Base-by-base conservation (phyloP, 2,888 invertebrate genomes). In the Trichopria drosophilae region DNA sequence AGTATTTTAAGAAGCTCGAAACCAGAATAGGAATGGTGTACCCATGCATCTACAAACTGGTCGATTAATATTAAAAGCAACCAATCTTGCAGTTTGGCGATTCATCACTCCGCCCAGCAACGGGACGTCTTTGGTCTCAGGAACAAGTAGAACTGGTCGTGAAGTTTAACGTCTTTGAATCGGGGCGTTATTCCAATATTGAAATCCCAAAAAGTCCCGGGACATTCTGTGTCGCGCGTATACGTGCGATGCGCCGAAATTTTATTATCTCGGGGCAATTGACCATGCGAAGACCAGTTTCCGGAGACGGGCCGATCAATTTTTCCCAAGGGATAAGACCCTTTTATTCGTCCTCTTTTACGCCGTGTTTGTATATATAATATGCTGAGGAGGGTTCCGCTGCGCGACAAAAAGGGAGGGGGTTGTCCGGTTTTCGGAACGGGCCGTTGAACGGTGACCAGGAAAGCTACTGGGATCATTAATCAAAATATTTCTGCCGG, bases 341-440 rank as follows among this genome's bases (percentile, higher is more conserved):
- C 57, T 47, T 40, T 47, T 24, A 41, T 47, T 41, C 37, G 32
- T 31, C 32, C 44, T 42, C 47, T 36, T 47, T 40, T 36, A 18
- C 49, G 41, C 41, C 57, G 59, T 59, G 57, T 59, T 48, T 51
- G 57, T 59, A 59, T 57, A 55, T 51, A 35, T 43, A 28, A 42
- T 18, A 9, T 16, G 15, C 18, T 23, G 29, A 32, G 36, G 13
- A 31, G 24, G 40, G 39, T 40, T 31, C 32, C 16, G 24, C 19
- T 29, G 23, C n/a, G 16, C 18, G 37, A 43, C 40, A 39, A 10
- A 34, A 29, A 39, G 16, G 19, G 36, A 51, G 41, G 47, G 57
- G 60, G 63, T 48, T 56, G 65, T 64, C 65, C 64, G 64, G 63
- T 64, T 65, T 61, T 58, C 61, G 64, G 64, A 66, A 59, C 64